phyloP scores from a whole-genome alignment of 1,140 invertebrate species.

The Piezodorus guildinii region DNA sequence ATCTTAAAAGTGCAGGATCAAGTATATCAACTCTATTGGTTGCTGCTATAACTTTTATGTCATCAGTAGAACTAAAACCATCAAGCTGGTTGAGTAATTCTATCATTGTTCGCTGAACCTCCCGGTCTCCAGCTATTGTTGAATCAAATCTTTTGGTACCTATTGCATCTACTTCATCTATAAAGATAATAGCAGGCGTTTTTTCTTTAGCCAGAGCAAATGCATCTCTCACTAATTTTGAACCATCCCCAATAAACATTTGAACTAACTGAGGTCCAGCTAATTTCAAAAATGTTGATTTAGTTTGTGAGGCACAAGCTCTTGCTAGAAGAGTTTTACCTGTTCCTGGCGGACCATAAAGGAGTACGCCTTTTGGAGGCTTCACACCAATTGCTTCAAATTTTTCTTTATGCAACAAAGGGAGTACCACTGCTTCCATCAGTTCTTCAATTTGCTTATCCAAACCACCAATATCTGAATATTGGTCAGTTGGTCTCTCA shows the following conservation, averaged over 20 bases:
- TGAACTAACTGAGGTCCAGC: constrained; percentile 96
- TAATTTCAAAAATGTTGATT: constrained; percentile 90
- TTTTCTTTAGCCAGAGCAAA: constrained; percentile 26
- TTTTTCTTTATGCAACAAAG: constrained; percentile 98
- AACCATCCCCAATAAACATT: constrained; percentile 97
- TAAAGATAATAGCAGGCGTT: constrained; percentile 26
- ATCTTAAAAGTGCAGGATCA: constrained; percentile 44
- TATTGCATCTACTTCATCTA: constrained; percentile 29
- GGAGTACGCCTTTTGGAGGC: constrained; percentile 83
- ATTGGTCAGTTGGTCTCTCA: constrained; percentile 95
- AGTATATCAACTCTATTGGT: constrained; percentile 49
- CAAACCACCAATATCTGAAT: constrained; percentile 95
- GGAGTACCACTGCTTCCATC: constrained; percentile 94
- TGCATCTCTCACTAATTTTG: constrained; percentile 53
- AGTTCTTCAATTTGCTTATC: constrained; percentile 93
- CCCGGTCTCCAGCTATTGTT: constrained; percentile 21
- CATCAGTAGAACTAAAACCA: constrained; percentile 33
- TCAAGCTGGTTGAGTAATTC: constrained; percentile 31
- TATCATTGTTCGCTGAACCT: constrained; percentile 29
- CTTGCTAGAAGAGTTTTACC: constrained; percentile 85
- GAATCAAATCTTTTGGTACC: constrained; percentile 25
- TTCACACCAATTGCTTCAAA: constrained; percentile 96
- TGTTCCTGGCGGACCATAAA: constrained; percentile 85
- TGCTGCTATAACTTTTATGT: constrained; percentile 44
- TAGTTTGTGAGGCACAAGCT: constrained; percentile 96